Evolutionary conservation across 2,888 invertebrate genomes (phyloP), one percentile per base, ranked within the genome.

Genomic region (Scrobipalpa costella): DNA sequence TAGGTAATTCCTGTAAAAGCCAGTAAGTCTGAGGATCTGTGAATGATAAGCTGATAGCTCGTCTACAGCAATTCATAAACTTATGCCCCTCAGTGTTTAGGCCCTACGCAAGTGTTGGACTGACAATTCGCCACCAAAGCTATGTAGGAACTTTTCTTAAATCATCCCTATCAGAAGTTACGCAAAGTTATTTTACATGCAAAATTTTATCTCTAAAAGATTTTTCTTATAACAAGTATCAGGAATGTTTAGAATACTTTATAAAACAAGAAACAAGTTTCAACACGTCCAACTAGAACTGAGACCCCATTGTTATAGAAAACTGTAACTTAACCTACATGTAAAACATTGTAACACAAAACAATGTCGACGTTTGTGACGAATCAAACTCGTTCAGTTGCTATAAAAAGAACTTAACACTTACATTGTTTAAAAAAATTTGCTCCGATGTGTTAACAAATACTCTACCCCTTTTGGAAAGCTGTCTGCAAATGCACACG

Each of bases 341-440:
- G n/a, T 55, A 8, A 3, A 27, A 33, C 33, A 34, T 55, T 55
- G 55, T 50, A 19, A 50, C 50, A 15, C 21, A 33, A 33, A 55
- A 34, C 34, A 55, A 55, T 34, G 55, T 55, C 27, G n/a, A 21
- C 55, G 15, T 55, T 55, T 66, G 66, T 55, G 27, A 58, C 17
- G 36, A 40, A 27, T 49, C 61, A 34, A 1, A 55, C 15, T 34
- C 33, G 34, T 55, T 34, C 19, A n/a, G 40, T 61, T 49, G 49
- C 67, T 67, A 67, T 65, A 66, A 67, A 66, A 65, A 49, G 6
- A 17, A 8, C 21, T 15, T n/a, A 13, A 17, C 17, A 5, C 19
- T 49, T 8, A 49, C 49, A 44, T 44, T 44, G 21, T 66, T 55
- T 1, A 13, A 33, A 33, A 27, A 55, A 27, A 11, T 13, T 11